phyloP scores from a whole-genome alignment of 2,888 invertebrate species.

The Branchipolynoe longqiensis region DNA sequence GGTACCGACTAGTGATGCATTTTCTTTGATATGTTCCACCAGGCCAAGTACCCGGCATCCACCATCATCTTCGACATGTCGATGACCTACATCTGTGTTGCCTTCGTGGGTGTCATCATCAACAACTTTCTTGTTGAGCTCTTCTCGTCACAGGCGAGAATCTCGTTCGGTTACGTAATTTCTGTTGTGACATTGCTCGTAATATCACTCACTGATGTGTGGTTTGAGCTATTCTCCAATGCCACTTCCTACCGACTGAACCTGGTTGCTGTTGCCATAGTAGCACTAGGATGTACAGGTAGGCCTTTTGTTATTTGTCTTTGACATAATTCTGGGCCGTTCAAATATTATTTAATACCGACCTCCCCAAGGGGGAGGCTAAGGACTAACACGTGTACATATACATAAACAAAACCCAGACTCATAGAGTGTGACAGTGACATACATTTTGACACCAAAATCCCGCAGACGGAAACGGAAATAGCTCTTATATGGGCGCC shows the following conservation, averaged over 20 bases:
- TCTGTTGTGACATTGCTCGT: conserved; percentile 91
- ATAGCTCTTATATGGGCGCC: too few species aligned
- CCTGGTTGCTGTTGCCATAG: conserved; percentile 64
- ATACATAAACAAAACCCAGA: too few species aligned
- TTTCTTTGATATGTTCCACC: conserved; percentile 92
- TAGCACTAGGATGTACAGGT: conserved; percentile 72
- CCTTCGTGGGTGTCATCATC: conserved; percentile 91
- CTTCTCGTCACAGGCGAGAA: conserved; percentile 87
- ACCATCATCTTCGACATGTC: conserved; percentile 96
- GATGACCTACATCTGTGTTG: conserved; percentile 93
- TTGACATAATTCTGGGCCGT: too few species aligned
- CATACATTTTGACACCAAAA: too few species aligned
- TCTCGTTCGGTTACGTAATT: conserved; percentile 93
- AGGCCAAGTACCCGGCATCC: conserved; percentile 85
- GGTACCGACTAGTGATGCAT: too few species aligned
- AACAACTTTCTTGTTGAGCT: conserved; percentile 93
- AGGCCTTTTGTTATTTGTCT: too few species aligned
- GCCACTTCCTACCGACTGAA: conserved; percentile 88
- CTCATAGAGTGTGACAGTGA: too few species aligned
- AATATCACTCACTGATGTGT: conserved; percentile 92
- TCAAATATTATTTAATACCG: too few species aligned
- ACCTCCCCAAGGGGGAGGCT: too few species aligned
- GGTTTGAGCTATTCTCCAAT: conserved; percentile 90
- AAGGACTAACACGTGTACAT: too few species aligned
- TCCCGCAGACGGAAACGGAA: too few species aligned